Evolutionary conservation across 2,113 vertebrate species (phyloP), one percentile per base, ranked within the genome.

Genomic region (Passer domesticus): DNA sequence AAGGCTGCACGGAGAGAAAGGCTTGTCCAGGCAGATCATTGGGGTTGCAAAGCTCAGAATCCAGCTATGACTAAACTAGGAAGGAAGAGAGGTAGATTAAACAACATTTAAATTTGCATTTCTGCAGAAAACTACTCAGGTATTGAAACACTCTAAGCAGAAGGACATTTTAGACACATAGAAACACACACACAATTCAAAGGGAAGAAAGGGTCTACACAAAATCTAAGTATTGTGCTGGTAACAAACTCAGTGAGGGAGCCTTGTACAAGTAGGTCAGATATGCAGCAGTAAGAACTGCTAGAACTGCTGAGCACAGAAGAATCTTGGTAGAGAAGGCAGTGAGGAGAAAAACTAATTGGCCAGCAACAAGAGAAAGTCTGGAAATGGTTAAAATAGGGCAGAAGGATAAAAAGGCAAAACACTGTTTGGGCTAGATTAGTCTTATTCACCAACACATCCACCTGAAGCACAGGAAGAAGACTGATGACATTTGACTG

Each of bases 231-330:
- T 8, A 47, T 5, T 11, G 3, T 28, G 66, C 66, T 24, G 15
- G 91, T 55, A 89, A 83, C 31, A 55, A 80, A 84, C 7, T 28
- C 33, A 28, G 78, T 2, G 8, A 89, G 62, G 68, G 58, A 76
- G 56, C 56, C 1, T 0, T 20, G 4, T 56, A 87, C 93, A 97
- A 94, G 92, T 68, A 91, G 89, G 88, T 96, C 93, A 97, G 90
- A 84, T 60, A 92, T 2, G 5, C 70, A 89, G 72, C 83, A 75
- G 87, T 3, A 1, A 87, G 86, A 97, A 91, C 12, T 68, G 81
- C 96, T 96, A 87, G 86, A 97, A 91, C 12, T 68, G 81, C 96
- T 96, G 95, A 96, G 83, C 83, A 64, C 11, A 7, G 66, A 53
- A 87, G 92, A 97, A 94, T 76, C 78, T 80, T 59, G 11, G 53